Base-by-base conservation (phyloP, 2,888 invertebrate species). In the Caenorhabditis imperialis region DNA sequence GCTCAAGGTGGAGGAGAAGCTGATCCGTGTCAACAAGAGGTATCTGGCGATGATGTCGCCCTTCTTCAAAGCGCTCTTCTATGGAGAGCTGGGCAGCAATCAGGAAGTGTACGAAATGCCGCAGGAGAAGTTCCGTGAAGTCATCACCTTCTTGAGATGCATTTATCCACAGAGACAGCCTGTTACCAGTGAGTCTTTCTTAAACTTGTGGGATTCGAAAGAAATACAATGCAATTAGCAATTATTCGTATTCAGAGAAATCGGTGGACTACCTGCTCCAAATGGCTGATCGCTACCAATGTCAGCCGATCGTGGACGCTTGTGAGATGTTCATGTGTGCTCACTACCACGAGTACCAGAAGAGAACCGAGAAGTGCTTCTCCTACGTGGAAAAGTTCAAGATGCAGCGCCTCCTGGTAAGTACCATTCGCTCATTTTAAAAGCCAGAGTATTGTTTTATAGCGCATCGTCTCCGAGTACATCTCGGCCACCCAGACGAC, bases 271-370 rank as follows among this genome's bases (percentile, higher is more conserved):
- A 25, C 42, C 50, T 65, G 12, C 65, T 65, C 33, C 48, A 50
- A 35, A 20, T 65, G 18, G 48, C 65, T 23, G 65, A 65, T 50
- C 65, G 65, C 18, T 65, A 42, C n/a, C 65, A 65, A 25, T 55
- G 55, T n/a, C 65, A 65, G 33, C 57, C 65, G 10, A 8, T 65
- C 8, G 55, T 65, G 12, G 65, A 65, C n/a, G 55, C 65, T 3
- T 65, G 65, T 33, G 65, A 65, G 33, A 65, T 65, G 65, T 65
- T 65, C 65, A 65, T 65, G 65, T 65, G 65, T 50, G 65, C 65
- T 3, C 65, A 65, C 14, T 65, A 65, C 14, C 65, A 65, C 20
- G 65, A 65, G 33, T 65, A 65, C 33, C 65, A 65, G 42, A 48
- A 44, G 57, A 65, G 40, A 50, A 50, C 65, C n/a, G 65, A 65